Evolutionary conservation across 2,888 invertebrate genomes (phyloP).

Genomic region (Nymphalis urticae): DNA sequence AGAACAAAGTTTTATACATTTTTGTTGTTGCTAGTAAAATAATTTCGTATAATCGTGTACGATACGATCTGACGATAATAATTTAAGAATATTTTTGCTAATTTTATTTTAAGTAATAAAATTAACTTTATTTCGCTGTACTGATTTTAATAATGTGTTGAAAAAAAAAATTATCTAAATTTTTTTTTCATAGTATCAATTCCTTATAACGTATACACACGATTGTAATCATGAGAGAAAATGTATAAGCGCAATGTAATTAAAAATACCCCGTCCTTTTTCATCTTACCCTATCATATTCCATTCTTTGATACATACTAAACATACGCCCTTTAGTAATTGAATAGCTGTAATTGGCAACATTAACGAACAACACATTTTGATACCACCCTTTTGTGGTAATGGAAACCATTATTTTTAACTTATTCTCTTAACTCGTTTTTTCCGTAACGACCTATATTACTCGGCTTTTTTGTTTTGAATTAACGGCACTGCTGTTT

Average conservation of each 20-base stretch:
- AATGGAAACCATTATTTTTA: slow-evolving; percentile 48
- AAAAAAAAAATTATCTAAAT: no score
- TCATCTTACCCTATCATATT: background rate
- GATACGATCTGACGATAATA: no score
- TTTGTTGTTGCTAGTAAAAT: no score
- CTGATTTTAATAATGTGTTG: no score
- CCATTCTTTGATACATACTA: background rate
- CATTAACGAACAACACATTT: slow-evolving; percentile 34
- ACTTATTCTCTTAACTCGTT: slow-evolving; percentile 48
- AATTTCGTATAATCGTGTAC: no score
- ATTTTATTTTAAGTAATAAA: no score
- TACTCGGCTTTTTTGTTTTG: slow-evolving; percentile 44
- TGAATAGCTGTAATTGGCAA: slow-evolving; percentile 20
- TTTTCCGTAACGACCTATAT: slow-evolving; percentile 45
- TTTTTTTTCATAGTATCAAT: no score
- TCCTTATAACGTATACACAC: no score
- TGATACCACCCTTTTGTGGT: slow-evolving; percentile 30
- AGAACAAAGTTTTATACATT: no score
- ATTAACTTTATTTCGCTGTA: no score
- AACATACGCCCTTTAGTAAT: slow-evolving; percentile 14
- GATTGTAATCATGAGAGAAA: no score
- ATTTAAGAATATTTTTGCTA: no score
- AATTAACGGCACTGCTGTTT: slow-evolving; percentile 43
- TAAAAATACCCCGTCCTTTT: background rate
- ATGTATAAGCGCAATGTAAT: background rate